These are phyloP conservation scores for Fregetta grallaria DNA, from an alignment of 2,113 vertebrate species.

Conservation along the genomic window DNA sequence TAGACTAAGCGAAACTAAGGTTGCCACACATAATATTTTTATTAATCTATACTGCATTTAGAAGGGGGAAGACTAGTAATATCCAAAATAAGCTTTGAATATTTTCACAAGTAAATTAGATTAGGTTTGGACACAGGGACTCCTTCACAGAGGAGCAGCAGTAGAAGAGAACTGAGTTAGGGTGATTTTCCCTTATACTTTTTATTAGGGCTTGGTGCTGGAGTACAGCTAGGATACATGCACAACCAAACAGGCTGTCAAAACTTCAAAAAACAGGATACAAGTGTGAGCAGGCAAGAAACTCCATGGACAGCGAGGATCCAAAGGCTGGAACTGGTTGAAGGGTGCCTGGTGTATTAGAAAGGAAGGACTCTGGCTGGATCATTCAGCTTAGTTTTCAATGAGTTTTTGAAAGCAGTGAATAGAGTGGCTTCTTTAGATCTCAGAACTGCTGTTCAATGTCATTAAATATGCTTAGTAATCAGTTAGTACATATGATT, in stretches of 20 bases:
- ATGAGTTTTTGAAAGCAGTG: not conserved
- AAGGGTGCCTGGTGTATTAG: not conserved
- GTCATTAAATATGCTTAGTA: slow-evolving; percentile 34
- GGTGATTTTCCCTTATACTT: not conserved
- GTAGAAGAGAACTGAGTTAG: not conserved
- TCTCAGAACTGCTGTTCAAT: slow-evolving; percentile 5
- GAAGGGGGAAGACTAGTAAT: not conserved
- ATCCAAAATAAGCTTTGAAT: not conserved
- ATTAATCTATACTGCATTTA: not conserved
- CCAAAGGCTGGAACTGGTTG: not conserved
- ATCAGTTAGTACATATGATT: slow-evolving; percentile 29
- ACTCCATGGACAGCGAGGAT: not conserved
- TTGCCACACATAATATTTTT: not conserved
- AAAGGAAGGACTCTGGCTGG: not conserved
- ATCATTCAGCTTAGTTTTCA: not conserved
- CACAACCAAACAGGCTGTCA: not conserved
- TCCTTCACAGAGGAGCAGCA: not conserved
- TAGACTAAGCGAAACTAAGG: not conserved
- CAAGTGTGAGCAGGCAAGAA: not conserved
- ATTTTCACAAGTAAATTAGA: not conserved
- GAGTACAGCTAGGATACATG: not conserved
- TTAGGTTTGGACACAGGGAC: not conserved
- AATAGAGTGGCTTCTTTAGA: not conserved
- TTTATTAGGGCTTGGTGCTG: not conserved
- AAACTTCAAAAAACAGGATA: not conserved